phyloP scores from a whole-genome alignment of 2,113 vertebrate species.

The Formicarius rufipectus region DNA sequence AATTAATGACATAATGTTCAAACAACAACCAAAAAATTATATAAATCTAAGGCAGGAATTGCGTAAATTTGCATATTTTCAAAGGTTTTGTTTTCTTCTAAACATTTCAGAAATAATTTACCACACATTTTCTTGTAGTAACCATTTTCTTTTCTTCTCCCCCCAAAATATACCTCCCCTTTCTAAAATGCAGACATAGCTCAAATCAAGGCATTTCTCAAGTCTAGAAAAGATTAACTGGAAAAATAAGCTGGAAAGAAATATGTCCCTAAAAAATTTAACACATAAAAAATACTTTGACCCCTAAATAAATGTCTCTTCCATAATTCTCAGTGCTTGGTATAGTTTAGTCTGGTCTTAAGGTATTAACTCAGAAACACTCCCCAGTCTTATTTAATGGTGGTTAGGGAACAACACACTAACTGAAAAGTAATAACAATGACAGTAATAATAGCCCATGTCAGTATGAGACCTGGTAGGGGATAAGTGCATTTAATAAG shows the following conservation, averaged over 20 bases:
- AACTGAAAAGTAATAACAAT: conserved; percentile 17
- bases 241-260: neutral
- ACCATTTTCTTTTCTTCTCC: neutral
- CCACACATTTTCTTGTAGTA: neutral
- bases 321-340: neutral
- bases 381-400: neutral
- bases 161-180: neutral
- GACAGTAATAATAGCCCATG: neutral
- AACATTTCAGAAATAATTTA: neutral
- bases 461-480: conserved; percentile 25
- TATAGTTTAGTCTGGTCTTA: neutral
- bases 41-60: neutral
- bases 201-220: neutral
- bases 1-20: neutral
- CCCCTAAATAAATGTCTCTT: neutral
- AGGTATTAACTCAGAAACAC: neutral
- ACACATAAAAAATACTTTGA: neutral
- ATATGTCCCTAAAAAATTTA: neutral
- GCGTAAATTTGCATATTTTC: neutral
- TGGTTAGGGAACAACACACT: neutral
- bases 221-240: neutral
- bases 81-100: neutral
- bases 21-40: neutral
- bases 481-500: conserved; percentile 33
- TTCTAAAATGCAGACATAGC: neutral